Conservation (phyloP, 1,140 invertebrate species). For the Megathymus violae region DNA sequence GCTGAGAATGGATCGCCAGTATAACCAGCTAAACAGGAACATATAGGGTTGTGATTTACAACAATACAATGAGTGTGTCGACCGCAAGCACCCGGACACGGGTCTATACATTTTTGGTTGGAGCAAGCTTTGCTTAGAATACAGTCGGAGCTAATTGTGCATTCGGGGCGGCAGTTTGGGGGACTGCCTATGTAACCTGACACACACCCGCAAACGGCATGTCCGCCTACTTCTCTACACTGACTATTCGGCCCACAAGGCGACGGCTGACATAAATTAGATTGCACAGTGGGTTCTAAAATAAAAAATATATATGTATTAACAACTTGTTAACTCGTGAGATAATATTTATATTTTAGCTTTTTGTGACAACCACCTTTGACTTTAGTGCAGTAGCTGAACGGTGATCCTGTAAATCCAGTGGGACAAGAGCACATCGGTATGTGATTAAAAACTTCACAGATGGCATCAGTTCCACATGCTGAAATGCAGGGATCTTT, state of each 20-base stretch:
- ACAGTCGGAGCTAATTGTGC: conserved; percentile 87
- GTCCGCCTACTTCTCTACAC: conserved; percentile 85
- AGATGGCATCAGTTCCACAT: conserved; percentile 89
- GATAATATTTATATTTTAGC: too few relatives aligned
- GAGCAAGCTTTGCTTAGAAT: conserved; percentile 86
- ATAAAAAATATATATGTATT: too few relatives aligned
- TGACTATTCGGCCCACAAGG: conserved; percentile 88
- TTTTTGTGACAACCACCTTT: conserved; percentile 66
- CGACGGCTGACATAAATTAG: conserved; percentile 86
- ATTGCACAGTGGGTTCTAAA: too few relatives aligned
- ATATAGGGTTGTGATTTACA: conserved; percentile 92
- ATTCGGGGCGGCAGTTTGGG: conserved; percentile 87
- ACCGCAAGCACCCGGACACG: conserved; percentile 91
- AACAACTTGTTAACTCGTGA: too few relatives aligned
- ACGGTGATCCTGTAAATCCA: conserved; percentile 90
- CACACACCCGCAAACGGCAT: conserved; percentile 86
- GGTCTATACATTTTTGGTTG: conserved; percentile 89
- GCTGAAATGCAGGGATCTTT: conserved; percentile 89
- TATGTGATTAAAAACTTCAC: conserved; percentile 92
- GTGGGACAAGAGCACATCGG: conserved; percentile 87
- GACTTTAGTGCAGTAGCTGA: conserved; percentile 84
- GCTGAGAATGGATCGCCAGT: conserved; percentile 92
- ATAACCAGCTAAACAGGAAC: conserved; percentile 89
- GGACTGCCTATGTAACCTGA: conserved; percentile 86
- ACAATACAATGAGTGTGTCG: conserved; percentile 91